Conservation (phyloP, 2,797 vertebrate species). For the Lepus oiostolus region DNA sequence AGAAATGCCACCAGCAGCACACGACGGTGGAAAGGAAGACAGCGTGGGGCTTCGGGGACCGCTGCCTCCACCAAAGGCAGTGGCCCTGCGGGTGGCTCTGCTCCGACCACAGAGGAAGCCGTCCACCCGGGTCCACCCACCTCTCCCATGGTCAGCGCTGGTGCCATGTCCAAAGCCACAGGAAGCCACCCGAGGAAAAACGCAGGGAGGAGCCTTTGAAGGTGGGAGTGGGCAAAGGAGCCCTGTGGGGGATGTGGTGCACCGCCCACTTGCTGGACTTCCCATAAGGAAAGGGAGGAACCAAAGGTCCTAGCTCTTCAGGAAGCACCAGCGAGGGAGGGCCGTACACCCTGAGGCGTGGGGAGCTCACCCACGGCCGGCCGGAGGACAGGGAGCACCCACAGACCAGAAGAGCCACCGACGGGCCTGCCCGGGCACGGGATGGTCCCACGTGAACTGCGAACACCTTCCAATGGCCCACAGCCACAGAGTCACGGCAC, state of each 20-base stretch:
- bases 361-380: not conserved
- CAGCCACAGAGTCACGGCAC: not conserved
- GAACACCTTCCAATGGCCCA: not conserved
- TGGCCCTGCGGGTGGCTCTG: rapidly evolving
- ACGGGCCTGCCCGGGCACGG: not conserved
- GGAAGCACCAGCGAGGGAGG: not conserved
- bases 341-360: too few species aligned
- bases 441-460: not conserved
- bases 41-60: rapidly evolving
- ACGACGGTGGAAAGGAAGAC: not conserved
- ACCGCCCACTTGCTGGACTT: not conserved
- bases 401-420: not conserved
- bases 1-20: not conserved
- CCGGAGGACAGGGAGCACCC: not conserved
- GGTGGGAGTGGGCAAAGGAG: not conserved
- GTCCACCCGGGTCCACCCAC: too few species aligned
- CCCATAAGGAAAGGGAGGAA: not conserved
- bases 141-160: rapidly evolving
- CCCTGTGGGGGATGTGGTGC: rapidly evolving
- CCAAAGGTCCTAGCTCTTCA: not conserved
- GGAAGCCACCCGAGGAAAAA: not conserved
- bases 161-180: not conserved
- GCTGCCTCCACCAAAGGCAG: rapidly evolving
- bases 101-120: not conserved
- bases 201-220: not conserved